phyloP scores from a whole-genome alignment of 2,797 vertebrate species.

The Leuciscus waleckii region DNA sequence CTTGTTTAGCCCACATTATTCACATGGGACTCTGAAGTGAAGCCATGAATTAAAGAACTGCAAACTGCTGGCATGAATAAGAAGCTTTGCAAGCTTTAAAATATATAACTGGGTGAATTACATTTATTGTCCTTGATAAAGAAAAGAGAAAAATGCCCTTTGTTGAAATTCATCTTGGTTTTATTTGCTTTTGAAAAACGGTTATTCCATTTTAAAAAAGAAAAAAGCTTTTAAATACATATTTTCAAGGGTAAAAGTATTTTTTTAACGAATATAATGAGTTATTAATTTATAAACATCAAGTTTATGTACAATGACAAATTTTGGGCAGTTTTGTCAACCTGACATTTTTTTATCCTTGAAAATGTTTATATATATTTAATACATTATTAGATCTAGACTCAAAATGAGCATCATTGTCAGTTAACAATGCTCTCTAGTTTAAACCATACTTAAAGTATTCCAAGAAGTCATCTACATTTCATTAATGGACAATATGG shows the following conservation, averaged over 20 bases:
- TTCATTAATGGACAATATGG: background rate
- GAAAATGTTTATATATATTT: background rate
- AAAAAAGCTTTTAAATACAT: background rate
- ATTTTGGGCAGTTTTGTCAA: no score
- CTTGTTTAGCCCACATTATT: conserved; percentile 9
- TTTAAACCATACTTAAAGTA: background rate
- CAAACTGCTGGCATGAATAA: background rate
- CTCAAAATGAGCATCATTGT: background rate
- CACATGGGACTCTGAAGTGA: conserved; percentile 19
- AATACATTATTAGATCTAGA: background rate
- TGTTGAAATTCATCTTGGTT: background rate
- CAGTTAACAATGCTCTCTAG: background rate
- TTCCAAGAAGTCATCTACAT: background rate
- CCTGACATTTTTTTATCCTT: no score
- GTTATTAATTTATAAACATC: background rate
- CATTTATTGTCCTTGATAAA: background rate
- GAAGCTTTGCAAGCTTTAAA: background rate
- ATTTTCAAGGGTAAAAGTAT: background rate
- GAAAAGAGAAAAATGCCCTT: background rate
- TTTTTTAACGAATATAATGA: background rate
- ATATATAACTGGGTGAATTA: background rate
- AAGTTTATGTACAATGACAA: no score
- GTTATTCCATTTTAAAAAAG: background rate
- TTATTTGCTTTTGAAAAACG: background rate
- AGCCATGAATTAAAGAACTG: conserved; percentile 38